Evolutionary conservation across 2,888 invertebrate species (phyloP), one percentile per base, ranked within the genome.

Genomic region (Chromoteleia sp.): DNA sequence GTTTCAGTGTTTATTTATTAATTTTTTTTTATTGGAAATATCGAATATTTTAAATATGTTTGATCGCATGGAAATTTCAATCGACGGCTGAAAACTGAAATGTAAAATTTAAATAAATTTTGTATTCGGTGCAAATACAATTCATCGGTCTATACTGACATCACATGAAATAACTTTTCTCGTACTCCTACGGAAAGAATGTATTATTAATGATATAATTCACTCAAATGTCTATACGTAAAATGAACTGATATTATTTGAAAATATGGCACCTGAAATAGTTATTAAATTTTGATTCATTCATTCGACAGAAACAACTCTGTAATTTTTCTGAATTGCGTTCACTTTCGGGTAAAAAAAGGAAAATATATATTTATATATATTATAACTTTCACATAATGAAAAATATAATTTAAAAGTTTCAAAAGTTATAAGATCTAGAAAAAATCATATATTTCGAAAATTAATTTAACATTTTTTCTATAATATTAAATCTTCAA

Each of bases 21-120:
- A 70, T 48, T n/a, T n/a, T n/a, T n/a, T 52, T 33, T 45, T 58
- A 56, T 68, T 45, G 30, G 68, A 43, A 56, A 56, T 30, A 36
- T 25, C 10, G 15, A 14, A 2, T 59, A 50, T 36, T 36, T 43
- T 58, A 48, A 70, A 58, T 48, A 8, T 52, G 21, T 39, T 41
- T 41, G 29, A 59, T 58, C 25, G 29, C 19, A 43, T 39, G 39
- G 10, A 59, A 71, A 71, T 39, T 50, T 29, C 50, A 30, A 10
- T 50, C 39, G 48, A 45, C 50, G 36, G 6, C 17, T 70, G n/a
- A 41, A 43, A 33, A 43, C 17, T 41, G 36, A 39, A 61, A 73
- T 52, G 52, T 43, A 61, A 19, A 73, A 59, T 75, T 59, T 67
- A 36, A 65, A 75, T 75, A 75, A 59, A 75, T 59, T 75, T 67